Conservation (phyloP, 2,113 vertebrate genomes). For the Glareola pratincola region DNA sequence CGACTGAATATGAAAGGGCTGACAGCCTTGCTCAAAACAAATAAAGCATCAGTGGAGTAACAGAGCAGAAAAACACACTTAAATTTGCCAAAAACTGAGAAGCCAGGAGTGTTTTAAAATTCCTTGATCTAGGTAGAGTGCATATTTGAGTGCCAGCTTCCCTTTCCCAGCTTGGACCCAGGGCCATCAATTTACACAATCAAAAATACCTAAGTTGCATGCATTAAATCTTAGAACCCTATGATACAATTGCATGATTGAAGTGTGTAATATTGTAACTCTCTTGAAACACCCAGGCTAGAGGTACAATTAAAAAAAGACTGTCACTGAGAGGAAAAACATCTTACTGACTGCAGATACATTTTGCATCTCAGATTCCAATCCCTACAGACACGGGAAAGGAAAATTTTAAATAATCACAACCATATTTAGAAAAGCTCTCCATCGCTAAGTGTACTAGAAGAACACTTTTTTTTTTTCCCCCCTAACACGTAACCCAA, state of each 20-base stretch:
- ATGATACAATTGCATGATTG: not conserved
- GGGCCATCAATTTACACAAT: not conserved
- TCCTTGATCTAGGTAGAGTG: not conserved
- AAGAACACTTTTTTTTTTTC: not conserved
- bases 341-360: not conserved
- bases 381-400: rapidly evolving
- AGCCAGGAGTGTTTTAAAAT: not conserved
- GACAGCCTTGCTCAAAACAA: not conserved
- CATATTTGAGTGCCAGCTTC: not conserved
- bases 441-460: not conserved
- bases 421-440: not conserved
- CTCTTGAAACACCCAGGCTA: not conserved
- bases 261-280: not conserved
- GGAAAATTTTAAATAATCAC: not conserved
- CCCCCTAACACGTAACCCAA: not conserved
- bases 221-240: not conserved
- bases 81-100: not conserved
- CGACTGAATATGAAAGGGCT: not conserved
- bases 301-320: not conserved
- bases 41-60: not conserved
- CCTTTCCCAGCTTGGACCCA: not conserved
- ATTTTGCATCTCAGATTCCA: not conserved
- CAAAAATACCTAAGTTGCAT: not conserved
- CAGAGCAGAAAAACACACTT: not conserved
- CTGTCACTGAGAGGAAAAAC: not conserved